Percentiles rank a stretch among this genome's conserved stretches.
These are phyloP conservation scores for Pholis gunnellus DNA, from an alignment of 2,113 vertebrate genomes.

Conservation along the genomic window DNA sequence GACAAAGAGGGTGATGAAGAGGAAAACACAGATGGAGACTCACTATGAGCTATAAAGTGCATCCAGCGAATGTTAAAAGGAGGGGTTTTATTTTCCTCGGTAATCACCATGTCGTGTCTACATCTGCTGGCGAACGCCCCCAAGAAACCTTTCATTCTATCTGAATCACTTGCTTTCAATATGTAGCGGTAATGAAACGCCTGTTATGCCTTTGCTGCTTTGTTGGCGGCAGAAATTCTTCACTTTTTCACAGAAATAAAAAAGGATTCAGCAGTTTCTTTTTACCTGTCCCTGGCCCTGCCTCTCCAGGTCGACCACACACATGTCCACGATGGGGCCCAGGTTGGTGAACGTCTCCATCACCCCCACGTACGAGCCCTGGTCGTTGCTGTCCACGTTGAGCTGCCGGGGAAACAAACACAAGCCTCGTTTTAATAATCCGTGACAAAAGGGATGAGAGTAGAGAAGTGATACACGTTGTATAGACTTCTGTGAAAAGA, in stretches of 20 bases:
- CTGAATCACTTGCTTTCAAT: not conserved
- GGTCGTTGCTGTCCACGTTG: conserved; percentile 98
- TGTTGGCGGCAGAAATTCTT: not conserved
- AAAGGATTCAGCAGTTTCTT: not conserved
- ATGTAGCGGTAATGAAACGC: not conserved
- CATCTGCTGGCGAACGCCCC: not conserved
- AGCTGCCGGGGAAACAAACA: conserved; percentile 81
- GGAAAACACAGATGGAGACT: conserved; percentile 33
- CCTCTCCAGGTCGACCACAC: conserved; percentile 97
- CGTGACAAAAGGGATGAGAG: not conserved
- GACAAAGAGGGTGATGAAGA: conserved; percentile 41
- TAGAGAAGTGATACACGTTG: no score
- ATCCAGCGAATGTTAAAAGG: conserved; percentile 6
- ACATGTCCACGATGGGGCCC: conserved; percentile 99
- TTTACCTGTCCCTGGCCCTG: conserved; percentile 98
- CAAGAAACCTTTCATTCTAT: not conserved
- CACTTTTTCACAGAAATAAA: not conserved
- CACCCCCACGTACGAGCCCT: conserved; percentile 95
- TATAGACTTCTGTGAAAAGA: not conserved
- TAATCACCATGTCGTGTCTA: conserved; percentile 17
- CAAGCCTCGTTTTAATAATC: not conserved
- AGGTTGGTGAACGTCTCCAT: conserved; percentile 99
- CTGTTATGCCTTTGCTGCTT: not conserved
- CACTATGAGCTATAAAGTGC: conserved; percentile 4
- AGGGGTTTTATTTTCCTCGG: not conserved